Base-by-base conservation (phyloP, 1,140 invertebrate genomes). In the Zaprionus lachaisei region DNA sequence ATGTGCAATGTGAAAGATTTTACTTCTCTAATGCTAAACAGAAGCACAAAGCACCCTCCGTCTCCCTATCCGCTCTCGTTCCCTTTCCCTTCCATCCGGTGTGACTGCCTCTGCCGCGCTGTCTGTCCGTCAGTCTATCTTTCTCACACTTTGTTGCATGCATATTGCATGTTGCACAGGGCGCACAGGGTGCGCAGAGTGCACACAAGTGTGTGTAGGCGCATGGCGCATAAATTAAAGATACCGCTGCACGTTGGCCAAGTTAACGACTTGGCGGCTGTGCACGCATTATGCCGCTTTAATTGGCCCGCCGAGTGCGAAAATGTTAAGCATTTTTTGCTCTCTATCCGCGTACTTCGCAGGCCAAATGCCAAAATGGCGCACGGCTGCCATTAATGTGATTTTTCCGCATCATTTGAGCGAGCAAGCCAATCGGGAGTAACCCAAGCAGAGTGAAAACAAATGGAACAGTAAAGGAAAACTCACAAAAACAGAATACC, bases 371-470 rank as follows among this genome's bases (percentile, higher is more conserved):
- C 64, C 77, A 76, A 81, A 86, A 77, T 70, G 73, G 63, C 79
- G 72, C 82, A 86, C 82, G 79, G 65, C 83, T 86, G 83, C 76
- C 85, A 83, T 82, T 89, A 89, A 89, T 89, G 82, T 89, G 79
- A 89, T 89, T 89, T 85, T 90, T 90, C 80, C 85, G 73, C 81
- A 80, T 80, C 81, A 89, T 89, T 89, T 89, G 75, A 83, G 77
- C 72, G 75, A 77, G 54, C 85, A 85, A 68, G 55, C 60, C 31
- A 72, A 78, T 76, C 12, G 55, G 17, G 28, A 61, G 34, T 26
- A 56, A 67, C n/a, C 26, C 65, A 58, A 68, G 37, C 26, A 31
- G 15, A 44, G 44, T 7, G 7, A 17, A 57, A 44, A 49, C 44
- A 62, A 44, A 74, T 9, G 56, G n/a, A 24, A 31, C 14, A 55